A percentile compares a stretch with the other conserved stretches of the same genome.
These are phyloP conservation scores for Hipparchia semele DNA, from an alignment of 2,888 invertebrate genomes.

Conservation along the genomic window DNA sequence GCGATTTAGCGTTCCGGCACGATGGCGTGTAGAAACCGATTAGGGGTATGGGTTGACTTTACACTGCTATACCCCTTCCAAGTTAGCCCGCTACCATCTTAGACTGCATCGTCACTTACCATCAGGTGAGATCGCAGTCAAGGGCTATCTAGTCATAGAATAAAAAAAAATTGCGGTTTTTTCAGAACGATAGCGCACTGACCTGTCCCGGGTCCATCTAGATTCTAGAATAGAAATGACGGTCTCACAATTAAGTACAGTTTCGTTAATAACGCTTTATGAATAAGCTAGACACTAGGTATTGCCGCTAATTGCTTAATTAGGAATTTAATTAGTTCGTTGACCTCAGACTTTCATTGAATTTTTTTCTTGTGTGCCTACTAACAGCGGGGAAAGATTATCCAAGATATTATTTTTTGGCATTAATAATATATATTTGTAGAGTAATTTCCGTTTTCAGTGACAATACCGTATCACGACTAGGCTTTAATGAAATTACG, in stretches of 20 bases:
- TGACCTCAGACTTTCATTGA: not conserved
- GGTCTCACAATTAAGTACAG: slow-evolving; percentile 29
- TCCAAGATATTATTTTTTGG: no score
- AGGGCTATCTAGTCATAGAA: not conserved
- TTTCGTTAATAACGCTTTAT: slow-evolving; percentile 29
- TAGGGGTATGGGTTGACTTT: no score
- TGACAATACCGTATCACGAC: no score
- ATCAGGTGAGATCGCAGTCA: not conserved
- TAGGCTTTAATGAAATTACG: no score
- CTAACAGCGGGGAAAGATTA: no score
- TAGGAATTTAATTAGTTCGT: slow-evolving; percentile 10
- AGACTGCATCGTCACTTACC: no score
- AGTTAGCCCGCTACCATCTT: no score
- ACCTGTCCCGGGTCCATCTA: slow-evolving; percentile 3
- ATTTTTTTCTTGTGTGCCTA: not conserved
- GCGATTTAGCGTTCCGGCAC: no score
- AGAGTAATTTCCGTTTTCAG: no score
- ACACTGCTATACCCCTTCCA: no score
- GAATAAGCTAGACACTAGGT: slow-evolving; percentile 15
- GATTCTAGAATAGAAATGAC: not conserved
- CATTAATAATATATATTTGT: no score
- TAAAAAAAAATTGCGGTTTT: not conserved
- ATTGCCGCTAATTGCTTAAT: slow-evolving; percentile 11
- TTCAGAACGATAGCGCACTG: not conserved
- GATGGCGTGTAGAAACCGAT: no score